Base-by-base conservation (phyloP, 2,888 invertebrate species). In the Orthosia gothica region DNA sequence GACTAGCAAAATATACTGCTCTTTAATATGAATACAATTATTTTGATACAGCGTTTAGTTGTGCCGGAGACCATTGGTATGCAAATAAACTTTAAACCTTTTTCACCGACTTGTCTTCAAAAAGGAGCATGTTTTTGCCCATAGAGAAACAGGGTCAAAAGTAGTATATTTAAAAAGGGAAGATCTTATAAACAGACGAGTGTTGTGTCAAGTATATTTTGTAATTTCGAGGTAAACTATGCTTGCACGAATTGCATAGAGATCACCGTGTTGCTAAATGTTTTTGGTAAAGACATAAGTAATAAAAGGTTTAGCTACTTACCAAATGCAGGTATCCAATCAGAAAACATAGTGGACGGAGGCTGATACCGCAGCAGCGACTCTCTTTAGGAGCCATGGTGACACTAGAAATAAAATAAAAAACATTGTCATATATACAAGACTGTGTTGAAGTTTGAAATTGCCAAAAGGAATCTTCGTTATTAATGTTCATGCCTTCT, bases 291-390 rank as follows among this genome's bases (percentile, higher is more conserved):
- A 63, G 18, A 3, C 23, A 26, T 47, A 16, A 20, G 7, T 15
- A 23, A 20, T 49, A 1, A 40, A 18, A 32, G 7, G 12, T 54
- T 40, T 13, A 57, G 18, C 0, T 5, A 47, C 92, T 91, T 89
- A 94, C 94, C 92, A 94, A 85, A 85, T 94, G 92, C 55, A 94
- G 72, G 76, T 93, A 93, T 64, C 91, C 94, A 23, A 94, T 93
- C 45, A 92, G 47, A 74, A 92, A 90, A 61, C 94, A 94, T 77
- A 92, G 79, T 11, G 89, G 70, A 3, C 93, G 89, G 45, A 93
- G 87, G 63, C 81, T 90, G 9, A 89, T 70, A 7, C 91, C 90
- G 52, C 90, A 92, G 68, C 89, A 91, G 54, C 80, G 74, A 4
- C 80, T 86, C 26, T 76, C 85, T 74, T 82, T 84, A 2, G 71